These are phyloP conservation scores for Drosophila recens DNA, from an alignment of 2,888 invertebrate species.

Conservation along the genomic window DNA sequence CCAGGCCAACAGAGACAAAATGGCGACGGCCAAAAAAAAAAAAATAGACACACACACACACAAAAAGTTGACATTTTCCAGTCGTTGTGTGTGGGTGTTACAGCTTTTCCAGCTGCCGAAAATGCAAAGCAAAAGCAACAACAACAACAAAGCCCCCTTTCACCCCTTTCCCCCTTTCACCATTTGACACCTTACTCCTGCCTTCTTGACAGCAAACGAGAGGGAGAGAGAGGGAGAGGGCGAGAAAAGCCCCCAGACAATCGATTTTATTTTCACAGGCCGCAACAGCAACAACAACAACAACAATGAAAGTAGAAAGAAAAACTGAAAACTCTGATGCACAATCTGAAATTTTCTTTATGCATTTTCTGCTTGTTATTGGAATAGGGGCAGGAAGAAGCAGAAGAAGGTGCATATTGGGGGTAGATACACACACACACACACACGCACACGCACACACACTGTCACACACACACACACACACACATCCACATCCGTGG, in stretches of 20 bases:
- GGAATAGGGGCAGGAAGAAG: neutral
- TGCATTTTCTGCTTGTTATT: constrained; percentile 27
- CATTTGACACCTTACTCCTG: neutral
- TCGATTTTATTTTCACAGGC: constrained; percentile 48
- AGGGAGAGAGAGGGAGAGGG: neutral
- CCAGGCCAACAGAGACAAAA: constrained; percentile 28
- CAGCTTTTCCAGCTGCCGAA: constrained; percentile 55
- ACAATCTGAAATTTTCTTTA: constrained; percentile 42
- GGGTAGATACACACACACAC: constrained; percentile 1
- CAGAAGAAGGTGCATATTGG: neutral
- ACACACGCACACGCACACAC: neutral
- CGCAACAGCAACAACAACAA: constrained; percentile 11
- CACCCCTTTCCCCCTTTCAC: neutral
- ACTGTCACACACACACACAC: constrained; percentile 2
- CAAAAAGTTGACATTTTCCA: constrained; percentile 62
- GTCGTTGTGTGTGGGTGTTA: constrained; percentile 37
- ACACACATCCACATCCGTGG: neutral
- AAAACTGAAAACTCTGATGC: constrained; percentile 31
- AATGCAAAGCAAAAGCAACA: constrained; percentile 52
- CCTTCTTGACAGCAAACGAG: neutral
- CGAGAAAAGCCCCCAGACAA: constrained; percentile 33
- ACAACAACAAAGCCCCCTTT: constrained; percentile 9
- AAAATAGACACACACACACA: neutral
- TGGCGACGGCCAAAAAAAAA: constrained; percentile 17
- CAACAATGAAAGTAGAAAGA: constrained; percentile 2